Conservation (phyloP, 2,888 invertebrate genomes). For the Phorcus lineatus region DNA sequence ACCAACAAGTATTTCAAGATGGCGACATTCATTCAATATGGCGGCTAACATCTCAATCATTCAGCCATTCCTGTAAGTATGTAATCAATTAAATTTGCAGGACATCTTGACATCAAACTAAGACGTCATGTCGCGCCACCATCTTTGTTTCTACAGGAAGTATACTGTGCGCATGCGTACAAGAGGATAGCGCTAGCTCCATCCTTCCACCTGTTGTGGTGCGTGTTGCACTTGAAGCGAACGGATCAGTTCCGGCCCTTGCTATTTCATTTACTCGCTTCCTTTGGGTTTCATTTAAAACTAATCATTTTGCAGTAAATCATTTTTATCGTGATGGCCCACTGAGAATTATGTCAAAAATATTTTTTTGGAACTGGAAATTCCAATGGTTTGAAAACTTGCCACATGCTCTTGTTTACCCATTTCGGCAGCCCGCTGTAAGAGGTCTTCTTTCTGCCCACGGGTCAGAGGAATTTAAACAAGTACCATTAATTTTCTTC, state of each 20-base stretch:
- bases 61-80: no score
- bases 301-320: constrained; percentile 21
- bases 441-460: background rate
- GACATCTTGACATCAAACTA: background rate
- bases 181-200: background rate
- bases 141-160: background rate
- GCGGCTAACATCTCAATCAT: no score
- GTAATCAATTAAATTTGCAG: no score
- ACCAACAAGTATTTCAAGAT: constrained; percentile 12
- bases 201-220: constrained; percentile 13
- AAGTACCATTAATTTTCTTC: constrained; percentile 11
- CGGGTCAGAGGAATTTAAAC: constrained; percentile 7
- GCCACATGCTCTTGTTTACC: background rate
- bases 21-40: background rate
- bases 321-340: background rate
- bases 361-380: background rate
- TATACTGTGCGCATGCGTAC: background rate
- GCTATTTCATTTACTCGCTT: background rate
- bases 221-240: constrained; percentile 12
- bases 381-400: constrained; percentile 5
- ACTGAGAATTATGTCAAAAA: constrained; percentile 20
- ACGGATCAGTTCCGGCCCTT: background rate
- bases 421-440: background rate
- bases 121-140: background rate
- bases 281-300: background rate